phyloP scores from a whole-genome alignment of 2,113 vertebrate species.

The Embiotoca jacksoni region DNA sequence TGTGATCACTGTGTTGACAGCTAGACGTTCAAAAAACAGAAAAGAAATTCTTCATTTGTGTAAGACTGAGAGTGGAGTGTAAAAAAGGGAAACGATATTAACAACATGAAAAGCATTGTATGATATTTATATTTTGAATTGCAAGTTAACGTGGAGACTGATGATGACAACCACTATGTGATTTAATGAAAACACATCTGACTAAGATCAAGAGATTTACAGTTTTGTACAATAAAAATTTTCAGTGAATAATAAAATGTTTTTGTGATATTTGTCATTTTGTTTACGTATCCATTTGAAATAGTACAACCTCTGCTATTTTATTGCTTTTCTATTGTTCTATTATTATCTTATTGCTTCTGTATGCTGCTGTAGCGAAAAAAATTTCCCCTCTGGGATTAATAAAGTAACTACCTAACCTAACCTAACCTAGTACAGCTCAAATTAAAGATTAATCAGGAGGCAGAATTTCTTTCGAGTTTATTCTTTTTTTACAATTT shows the following conservation, averaged over 20 bases:
- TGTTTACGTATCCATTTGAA: background rate
- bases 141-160: background rate
- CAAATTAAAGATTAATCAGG: background rate
- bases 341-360: no score
- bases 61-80: background rate
- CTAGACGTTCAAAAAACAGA: background rate
- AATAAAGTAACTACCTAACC: no score
- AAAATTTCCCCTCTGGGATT: no score
- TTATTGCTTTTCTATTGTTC: no score
- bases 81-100: background rate
- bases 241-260: conserved; percentile 17
- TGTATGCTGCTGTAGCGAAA: no score
- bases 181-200: conserved; percentile 29
- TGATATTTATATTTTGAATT: conserved; percentile 59
- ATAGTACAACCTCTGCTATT: no score
- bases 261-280: conserved; percentile 12
- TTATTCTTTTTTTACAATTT: background rate
- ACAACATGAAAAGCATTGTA: background rate
- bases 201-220: conserved; percentile 38
- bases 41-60: background rate
- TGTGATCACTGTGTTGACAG: conserved; percentile 22
- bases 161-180: background rate
- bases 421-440: background rate
- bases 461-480: background rate
- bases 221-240: conserved; percentile 65